Evolutionary conservation across 2,797 vertebrate species (phyloP), one percentile per base, ranked within the genome.

Genomic region (Notoglanidium macrostoma): DNA sequence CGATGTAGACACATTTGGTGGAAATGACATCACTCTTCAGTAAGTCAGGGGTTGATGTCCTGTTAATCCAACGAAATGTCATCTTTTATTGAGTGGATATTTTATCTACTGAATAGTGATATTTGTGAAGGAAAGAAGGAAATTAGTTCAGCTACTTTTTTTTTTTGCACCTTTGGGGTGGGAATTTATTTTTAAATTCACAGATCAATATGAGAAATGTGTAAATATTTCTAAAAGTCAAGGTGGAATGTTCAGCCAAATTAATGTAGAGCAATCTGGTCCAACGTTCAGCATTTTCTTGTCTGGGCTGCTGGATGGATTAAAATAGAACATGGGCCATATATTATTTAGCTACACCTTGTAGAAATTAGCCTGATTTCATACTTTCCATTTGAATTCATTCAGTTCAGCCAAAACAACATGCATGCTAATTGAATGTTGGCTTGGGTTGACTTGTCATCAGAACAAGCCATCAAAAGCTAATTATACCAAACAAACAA

Each of bases 1-100:
- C 77, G 85, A 92, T 87, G 92, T 90, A 92, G 88, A 76, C 87
- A 84, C 87, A 89, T 92, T 88, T 90, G 84, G 85, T 91, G 91
- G 94, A 91, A 94, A 94, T 90, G 89, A 72, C 88, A 86, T 90
- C 82, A 83, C 89, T 83, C 86, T 82, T 68, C 61, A 67, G 1
- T 49, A 67, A 65, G 14, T 79, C 55, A 44, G 19, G 14, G 32
- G 15, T 32, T 77, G n/a, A 76, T 26, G 70, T 67, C 63, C 63
- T 79, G n/a, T 51, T 49, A 55, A 70, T n/a, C 55, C 17, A 12
- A 59, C 55, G 29, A 29, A 63, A 55, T 12, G 0, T 14, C 10
- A 40, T 40, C 15, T 54, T 74, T 74, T 46, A 74, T 19, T 3
- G 1, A 35, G 44, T 26, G 6, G 63, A 76, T 51, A n/a, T 54